These are phyloP conservation scores for Camponotus fellah DNA, from an alignment of 2,888 invertebrate species.

Conservation along the genomic window DNA sequence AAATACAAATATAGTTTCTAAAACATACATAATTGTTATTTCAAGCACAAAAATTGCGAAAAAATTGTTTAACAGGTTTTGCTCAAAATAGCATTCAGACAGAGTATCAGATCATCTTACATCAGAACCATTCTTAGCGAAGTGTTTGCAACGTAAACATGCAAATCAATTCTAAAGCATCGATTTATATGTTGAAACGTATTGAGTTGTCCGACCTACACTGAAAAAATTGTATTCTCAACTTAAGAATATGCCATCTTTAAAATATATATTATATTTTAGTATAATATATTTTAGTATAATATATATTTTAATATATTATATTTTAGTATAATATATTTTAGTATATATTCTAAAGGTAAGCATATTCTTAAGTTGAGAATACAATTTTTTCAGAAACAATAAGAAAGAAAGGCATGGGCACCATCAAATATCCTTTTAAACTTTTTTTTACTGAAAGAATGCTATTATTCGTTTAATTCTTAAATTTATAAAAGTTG, in stretches of 20 bases:
- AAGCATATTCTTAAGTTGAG: too few species aligned
- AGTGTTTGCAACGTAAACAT: conserved; percentile 56
- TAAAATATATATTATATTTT: too few species aligned
- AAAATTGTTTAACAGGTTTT: not conserved
- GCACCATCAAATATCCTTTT: conserved; percentile 47
- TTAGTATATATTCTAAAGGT: too few species aligned
- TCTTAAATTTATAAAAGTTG: conserved; percentile 76
- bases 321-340: too few species aligned
- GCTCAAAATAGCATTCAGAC: not conserved
- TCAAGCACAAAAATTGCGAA: not conserved
- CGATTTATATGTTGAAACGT: not conserved
- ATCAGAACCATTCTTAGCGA: conserved; percentile 23
- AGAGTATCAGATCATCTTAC: not conserved
- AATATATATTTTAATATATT: too few species aligned
- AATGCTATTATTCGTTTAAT: conserved; percentile 72
- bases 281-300: too few species aligned
- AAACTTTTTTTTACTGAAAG: conserved; percentile 28
- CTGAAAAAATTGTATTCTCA: too few species aligned
- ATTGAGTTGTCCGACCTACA: not conserved
- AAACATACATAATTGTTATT: not conserved
- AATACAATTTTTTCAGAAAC: not conserved
- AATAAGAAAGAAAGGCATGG: conserved; percentile 58
- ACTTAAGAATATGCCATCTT: too few species aligned
- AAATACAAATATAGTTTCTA: not conserved
- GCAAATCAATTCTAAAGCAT: conserved; percentile 47